Evolutionary conservation across 2,888 invertebrate genomes (phyloP), one percentile per base, ranked within the genome.

Genomic region (Tetragonula carbonaria): DNA sequence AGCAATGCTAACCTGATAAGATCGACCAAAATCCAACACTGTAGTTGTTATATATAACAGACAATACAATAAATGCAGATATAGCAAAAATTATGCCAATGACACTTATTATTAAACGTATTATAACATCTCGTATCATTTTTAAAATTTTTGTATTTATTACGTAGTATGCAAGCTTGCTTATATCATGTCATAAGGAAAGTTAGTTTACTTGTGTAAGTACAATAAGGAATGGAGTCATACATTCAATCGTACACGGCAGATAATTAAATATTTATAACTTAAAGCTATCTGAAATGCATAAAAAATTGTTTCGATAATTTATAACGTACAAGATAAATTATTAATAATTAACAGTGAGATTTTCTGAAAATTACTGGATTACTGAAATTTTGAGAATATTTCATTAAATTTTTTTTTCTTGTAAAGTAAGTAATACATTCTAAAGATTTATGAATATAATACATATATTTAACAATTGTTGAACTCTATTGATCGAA

Each of bases 21-120:
- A 91, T 80, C 18, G 91, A 91, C 91, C 91, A 91, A 86, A 91
- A 91, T 76, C 91, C 91, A 45, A 88, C 88, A 55, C 90, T 88
- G 59, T 81, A 82, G 83, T 91, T 92, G 11, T 86, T 85, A 67
- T 89, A 89, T 70, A 74, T 78, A 71, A 88, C 55, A 72, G 86
- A 91, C 18, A 91, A 78, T 51, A 90, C 86, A 67, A 91, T 86
- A 84, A 91, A 91, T 5, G 86, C 91, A 45, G 83, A 78, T 66
- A 87, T 18, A 67, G 88, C 88, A 72, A 88, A 13, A 45, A 88
- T 5, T 51, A 92, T 73, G 67, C 91, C 91, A 6, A 88, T n/a
- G 21, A 70, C 86, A 83, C 89, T 89, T 51, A 88, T n/a, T 74
- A 85, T 62, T 28, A 91, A 72, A 62, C 82, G 85, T 50, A 88